phyloP scores from a whole-genome alignment of 1,140 invertebrate genomes.

The Apis dorsata region DNA sequence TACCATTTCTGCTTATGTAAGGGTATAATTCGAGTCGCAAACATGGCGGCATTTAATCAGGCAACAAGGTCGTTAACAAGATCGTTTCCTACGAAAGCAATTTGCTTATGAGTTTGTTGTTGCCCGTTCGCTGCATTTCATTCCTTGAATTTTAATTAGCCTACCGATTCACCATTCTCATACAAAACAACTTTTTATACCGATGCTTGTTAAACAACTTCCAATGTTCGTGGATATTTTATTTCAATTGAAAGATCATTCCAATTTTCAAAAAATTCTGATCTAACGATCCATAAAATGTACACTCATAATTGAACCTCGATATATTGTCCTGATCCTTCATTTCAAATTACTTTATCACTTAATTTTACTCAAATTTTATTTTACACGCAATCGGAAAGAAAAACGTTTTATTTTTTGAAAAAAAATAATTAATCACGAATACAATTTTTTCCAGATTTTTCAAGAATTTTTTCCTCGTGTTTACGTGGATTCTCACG shows the following conservation, averaged over 20 bases:
- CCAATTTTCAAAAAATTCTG: too few relatives aligned
- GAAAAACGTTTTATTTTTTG: too few relatives aligned
- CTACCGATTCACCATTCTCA: neutral
- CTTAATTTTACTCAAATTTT: too few relatives aligned
- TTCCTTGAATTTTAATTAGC: constrained; percentile 30
- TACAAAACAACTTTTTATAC: neutral
- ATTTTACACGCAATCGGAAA: too few relatives aligned
- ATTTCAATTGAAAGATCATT: neutral
- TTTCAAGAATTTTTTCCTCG: neutral
- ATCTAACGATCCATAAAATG: too few relatives aligned
- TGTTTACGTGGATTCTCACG: neutral
- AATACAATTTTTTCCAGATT: neutral
- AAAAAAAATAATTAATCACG: neutral
- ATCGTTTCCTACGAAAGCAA: constrained; percentile 3
- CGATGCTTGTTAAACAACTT: neutral
- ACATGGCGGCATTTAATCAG: neutral
- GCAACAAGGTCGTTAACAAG: constrained; percentile 4
- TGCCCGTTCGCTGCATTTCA: neutral
- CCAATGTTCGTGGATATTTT: neutral
- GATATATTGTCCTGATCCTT: too few relatives aligned
- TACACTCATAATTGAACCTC: too few relatives aligned
- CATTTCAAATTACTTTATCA: too few relatives aligned
- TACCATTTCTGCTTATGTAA: neutral
- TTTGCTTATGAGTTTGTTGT: constrained; percentile 6
- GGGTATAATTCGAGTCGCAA: neutral